phyloP scores from a whole-genome alignment of 2,888 invertebrate genomes.

The Hirtodrosophila cameraria region DNA sequence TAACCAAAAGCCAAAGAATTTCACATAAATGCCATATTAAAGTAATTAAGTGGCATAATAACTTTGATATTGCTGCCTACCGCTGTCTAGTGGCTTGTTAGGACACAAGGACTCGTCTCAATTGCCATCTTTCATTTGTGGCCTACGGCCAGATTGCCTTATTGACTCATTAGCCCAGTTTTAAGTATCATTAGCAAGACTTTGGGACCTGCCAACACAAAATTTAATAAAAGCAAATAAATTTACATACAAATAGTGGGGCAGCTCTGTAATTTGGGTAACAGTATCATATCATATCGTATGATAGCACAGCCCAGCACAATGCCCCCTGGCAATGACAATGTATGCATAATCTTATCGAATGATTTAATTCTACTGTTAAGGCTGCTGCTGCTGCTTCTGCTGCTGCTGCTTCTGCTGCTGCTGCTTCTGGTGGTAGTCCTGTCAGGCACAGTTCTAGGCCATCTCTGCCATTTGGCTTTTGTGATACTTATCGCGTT shows the following conservation, averaged over 20 bases:
- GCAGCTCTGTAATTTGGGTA: background rate
- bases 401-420: conserved; percentile 12
- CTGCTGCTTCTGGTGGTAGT: conserved; percentile 5
- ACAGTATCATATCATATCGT: no score
- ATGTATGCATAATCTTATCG: conserved; percentile 75
- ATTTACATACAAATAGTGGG: conserved; percentile 66
- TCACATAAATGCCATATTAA: conserved; percentile 64
- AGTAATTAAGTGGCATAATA: conserved; percentile 73
- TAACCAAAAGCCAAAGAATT: conserved; percentile 16
- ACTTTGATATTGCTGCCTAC: conserved; percentile 18
- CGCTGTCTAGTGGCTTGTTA: background rate
- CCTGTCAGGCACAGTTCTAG: conserved; percentile 23
- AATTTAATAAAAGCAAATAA: conserved; percentile 67
- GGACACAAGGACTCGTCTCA: background rate
- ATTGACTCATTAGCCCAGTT: conserved; percentile 76
- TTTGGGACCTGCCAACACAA: conserved; percentile 36
- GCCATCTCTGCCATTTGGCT: conserved; percentile 36
- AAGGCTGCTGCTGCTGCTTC: conserved; percentile 30
- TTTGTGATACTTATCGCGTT: conserved; percentile 58
- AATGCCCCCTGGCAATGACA: conserved; percentile 45
- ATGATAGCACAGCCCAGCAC: conserved; percentile 9
- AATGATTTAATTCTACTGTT: conserved; percentile 73
- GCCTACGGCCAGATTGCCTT: conserved; percentile 59
- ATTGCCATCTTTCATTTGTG: conserved; percentile 19
- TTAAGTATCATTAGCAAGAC: conserved; percentile 65